Evolutionary conservation across 53 echinoderm and acorn worm genomes (phyloP).

Genomic region (Echinometra lucunter): DNA sequence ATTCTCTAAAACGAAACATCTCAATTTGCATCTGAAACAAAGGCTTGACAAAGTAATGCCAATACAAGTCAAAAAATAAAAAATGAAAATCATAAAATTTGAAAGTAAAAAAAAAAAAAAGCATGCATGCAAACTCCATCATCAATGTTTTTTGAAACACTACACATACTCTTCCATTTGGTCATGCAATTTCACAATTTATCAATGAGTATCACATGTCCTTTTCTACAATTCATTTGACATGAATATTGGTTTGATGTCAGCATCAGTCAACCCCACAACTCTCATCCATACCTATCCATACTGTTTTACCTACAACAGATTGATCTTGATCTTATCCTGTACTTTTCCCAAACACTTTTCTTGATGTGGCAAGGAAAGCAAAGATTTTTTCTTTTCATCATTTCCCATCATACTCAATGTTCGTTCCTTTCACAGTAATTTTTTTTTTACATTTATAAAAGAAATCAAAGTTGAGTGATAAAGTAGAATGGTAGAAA

Average conservation of each 20-base stretch:
- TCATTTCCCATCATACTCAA: not conserved
- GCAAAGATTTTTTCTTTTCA: not conserved
- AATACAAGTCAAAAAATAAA: not conserved
- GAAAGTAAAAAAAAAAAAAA: not conserved
- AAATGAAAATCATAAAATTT: not conserved
- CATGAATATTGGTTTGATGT: not conserved
- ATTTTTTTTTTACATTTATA: conserved; percentile 24
- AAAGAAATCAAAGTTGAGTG: conserved; percentile 48
- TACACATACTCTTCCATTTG: not conserved
- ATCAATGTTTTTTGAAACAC: not conserved
- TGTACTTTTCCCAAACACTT: not conserved
- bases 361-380: conserved; percentile 31
- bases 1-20: too few relatives aligned
- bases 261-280: too few relatives aligned
- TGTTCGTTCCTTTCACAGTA: not conserved
- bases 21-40: not conserved
- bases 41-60: not conserved
- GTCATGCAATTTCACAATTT: not conserved
- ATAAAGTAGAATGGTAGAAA: conserved; percentile 62
- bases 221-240: not conserved
- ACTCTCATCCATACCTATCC: not conserved
- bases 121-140: not conserved
- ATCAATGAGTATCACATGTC: not conserved
- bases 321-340: not conserved
- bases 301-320: not conserved